phyloP scores from a whole-genome alignment of 2,113 vertebrate species.

The Clupea harengus region DNA sequence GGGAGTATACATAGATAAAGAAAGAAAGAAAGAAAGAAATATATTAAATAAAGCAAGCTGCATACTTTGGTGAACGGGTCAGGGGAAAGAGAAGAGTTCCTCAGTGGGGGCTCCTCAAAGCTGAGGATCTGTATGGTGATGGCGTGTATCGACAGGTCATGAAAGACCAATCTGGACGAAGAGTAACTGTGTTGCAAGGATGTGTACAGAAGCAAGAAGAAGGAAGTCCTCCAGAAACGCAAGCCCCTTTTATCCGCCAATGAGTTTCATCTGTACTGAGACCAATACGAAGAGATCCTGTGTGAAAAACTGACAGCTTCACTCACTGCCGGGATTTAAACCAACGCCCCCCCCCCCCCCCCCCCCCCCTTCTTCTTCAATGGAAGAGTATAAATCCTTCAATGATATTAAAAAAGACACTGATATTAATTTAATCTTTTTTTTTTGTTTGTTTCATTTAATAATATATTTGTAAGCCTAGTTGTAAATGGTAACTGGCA shows the following conservation, averaged over 20 bases:
- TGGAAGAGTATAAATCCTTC: background rate
- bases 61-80: background rate
- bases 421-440: slow-evolving; percentile 46
- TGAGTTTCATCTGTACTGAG: slow-evolving; percentile 1
- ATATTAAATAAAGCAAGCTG: background rate
- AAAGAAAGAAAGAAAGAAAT: slow-evolving; percentile 33
- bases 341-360: background rate
- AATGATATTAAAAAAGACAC: slow-evolving; percentile 11
- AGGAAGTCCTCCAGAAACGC: background rate
- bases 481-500: slow-evolving; percentile 35
- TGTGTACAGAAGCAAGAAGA: slow-evolving; percentile 12
- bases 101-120: background rate
- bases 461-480: slow-evolving; percentile 45
- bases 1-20: slow-evolving; percentile 38
- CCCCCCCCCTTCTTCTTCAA: background rate
- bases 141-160: background rate
- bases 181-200: slow-evolving; percentile 2
- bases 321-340: background rate
- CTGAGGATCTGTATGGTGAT: background rate
- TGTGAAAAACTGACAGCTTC: background rate
- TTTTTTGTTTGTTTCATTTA: slow-evolving; percentile 31
- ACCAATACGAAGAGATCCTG: background rate
- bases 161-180: slow-evolving; percentile 10
- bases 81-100: background rate
- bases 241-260: background rate